A percentile compares a stretch with the other conserved stretches of the same genome.
These are phyloP conservation scores for Triplophysa yarkandensis DNA, from an alignment of 2,797 vertebrate genomes.

Conservation along the genomic window DNA sequence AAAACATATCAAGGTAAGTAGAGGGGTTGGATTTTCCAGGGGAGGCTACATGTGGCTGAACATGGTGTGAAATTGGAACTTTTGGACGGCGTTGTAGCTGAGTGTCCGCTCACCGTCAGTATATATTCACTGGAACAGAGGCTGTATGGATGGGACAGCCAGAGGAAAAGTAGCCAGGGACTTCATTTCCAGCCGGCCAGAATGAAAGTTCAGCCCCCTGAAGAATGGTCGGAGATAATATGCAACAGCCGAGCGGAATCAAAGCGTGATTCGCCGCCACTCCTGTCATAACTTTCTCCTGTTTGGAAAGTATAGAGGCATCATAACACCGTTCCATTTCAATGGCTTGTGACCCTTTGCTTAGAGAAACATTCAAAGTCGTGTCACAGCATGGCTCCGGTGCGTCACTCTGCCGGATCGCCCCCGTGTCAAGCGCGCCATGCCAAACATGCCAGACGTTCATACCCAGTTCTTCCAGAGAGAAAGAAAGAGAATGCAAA, in stretches of 20 bases:
- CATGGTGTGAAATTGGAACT: conserved; percentile 52
- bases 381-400: conserved; percentile 20
- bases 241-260: conserved; percentile 13
- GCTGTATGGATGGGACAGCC: conserved; percentile 4
- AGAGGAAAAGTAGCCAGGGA: conserved; percentile 9
- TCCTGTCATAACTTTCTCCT: not conserved
- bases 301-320: conserved; percentile 10
- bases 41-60: conserved; percentile 32
- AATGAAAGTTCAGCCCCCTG: conserved; percentile 18
- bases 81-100: conserved; percentile 28
- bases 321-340: conserved; percentile 43
- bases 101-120: conserved; percentile 1
- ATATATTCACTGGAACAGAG: conserved; percentile 41
- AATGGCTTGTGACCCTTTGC: conserved; percentile 21
- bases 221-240: conserved; percentile 26
- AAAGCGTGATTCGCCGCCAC: conserved; percentile 23
- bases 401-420: conserved; percentile 10
- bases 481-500: conserved; percentile 21
- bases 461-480: conserved; percentile 6
- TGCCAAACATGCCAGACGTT: conserved; percentile 25
- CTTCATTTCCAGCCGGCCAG: conserved; percentile 11
- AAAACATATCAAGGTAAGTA: conserved; percentile 34
- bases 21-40: not conserved
- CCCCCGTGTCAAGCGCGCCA: conserved; percentile 22
- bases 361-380: conserved; percentile 33